Evolutionary conservation across 2,113 vertebrate species (phyloP), one percentile per base, ranked within the genome.

Genomic region (Rhinogobius similis): DNA sequence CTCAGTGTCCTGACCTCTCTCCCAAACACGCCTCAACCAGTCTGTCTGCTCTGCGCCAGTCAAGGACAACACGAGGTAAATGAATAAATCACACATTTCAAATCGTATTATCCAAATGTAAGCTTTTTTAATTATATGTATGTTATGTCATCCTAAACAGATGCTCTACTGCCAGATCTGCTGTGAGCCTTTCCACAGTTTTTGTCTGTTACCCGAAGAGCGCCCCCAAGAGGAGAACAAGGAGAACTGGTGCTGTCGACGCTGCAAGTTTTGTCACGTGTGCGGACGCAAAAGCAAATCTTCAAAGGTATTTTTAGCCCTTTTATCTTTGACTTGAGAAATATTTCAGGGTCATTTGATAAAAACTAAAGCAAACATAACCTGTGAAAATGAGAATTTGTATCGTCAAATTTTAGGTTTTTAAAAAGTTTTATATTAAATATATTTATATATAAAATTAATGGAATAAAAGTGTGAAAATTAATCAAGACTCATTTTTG

Each of bases 151-250:
- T 66, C 48, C 50, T 41, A 26, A 38, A 18, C 75, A 97, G 96
- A 89, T 97, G 92, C 90, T 97, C 29, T 95, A 93, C 85, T 97
- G 96, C 86, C 95, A 96, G 90, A 95, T 97, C 67, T 97, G 96
- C 91, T 97, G 96, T 52, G 96, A 97, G 73, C 95, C 96, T 36
- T 97, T 97, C 87, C 96, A 97, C 55, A 90, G 80, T 24, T 97
- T 97, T 89, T 97, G 96, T 78, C 89, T 97, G 79, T 91, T 91
- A 21, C 88, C 93, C 3, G 92, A 94, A 0, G 95, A 97, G 73
- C 91, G 94, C 11, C 95, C 95, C 2, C 75, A 88, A 23, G 82
- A 91, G 43, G 93, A 93, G 38, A 94, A 94, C 86, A 94, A 94
- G 61, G 94, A 95, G 52, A 94, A 93, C 85, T 97, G 95, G 95